These are phyloP conservation scores for Bryconaethiops microstoma DNA, from an alignment of 2,797 vertebrate species.

Conservation along the genomic window DNA sequence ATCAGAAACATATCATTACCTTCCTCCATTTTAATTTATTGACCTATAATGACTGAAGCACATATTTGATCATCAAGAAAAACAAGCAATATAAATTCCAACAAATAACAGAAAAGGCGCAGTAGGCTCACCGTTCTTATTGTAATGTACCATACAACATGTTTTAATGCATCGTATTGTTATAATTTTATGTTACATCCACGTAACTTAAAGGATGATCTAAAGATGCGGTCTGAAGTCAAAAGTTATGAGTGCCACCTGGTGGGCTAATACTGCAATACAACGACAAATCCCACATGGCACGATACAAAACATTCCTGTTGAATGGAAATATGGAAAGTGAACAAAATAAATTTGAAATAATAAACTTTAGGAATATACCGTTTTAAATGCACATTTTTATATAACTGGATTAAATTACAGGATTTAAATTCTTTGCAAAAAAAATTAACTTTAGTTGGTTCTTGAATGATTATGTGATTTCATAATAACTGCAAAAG, in stretches of 20 bases:
- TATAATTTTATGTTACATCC: background rate
- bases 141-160: background rate
- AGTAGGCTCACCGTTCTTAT: too few relatives aligned
- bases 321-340: background rate
- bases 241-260: background rate
- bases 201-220: background rate
- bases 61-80: too few relatives aligned
- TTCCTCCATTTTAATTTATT: too few relatives aligned
- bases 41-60: background rate
- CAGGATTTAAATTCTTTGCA: too few relatives aligned
- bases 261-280: constrained; percentile 9
- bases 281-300: background rate
- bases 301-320: background rate
- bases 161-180: background rate
- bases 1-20: background rate
- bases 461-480: too few relatives aligned
- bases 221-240: background rate
- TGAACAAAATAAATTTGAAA: background rate
- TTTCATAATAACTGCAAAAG: too few relatives aligned
- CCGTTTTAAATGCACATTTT: too few relatives aligned
- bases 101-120: background rate
- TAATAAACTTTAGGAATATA: too few relatives aligned
- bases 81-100: background rate
- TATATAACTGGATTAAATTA: too few relatives aligned
- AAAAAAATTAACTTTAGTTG: too few relatives aligned